These are phyloP conservation scores for Rhimphoctona megacephalus DNA, from an alignment of 2,888 invertebrate species.

Conservation along the genomic window DNA sequence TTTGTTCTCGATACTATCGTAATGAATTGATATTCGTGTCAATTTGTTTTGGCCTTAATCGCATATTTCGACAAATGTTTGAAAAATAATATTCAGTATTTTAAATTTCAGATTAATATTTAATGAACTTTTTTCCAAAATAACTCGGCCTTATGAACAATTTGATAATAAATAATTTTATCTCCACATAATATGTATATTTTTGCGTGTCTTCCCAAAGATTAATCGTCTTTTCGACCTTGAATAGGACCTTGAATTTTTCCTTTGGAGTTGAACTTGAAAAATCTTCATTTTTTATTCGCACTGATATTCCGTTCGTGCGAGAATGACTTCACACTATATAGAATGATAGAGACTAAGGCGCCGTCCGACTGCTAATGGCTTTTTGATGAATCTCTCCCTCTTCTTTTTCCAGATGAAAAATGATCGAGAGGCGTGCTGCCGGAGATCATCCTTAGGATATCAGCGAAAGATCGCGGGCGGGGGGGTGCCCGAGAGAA, in stretches of 20 bases:
- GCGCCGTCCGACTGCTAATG: slow-evolving; percentile 54
- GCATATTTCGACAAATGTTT: background rate
- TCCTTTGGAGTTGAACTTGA: background rate
- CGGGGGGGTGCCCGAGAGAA: background rate
- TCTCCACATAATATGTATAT: background rate
- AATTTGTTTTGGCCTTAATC: slow-evolving; percentile 13
- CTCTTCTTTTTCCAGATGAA: slow-evolving; percentile 65
- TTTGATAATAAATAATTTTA: background rate
- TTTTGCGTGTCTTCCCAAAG: background rate
- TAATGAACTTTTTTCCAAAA: background rate
- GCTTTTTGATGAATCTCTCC: slow-evolving; percentile 66
- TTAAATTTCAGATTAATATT: background rate
- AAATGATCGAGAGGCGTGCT: slow-evolving; percentile 67
- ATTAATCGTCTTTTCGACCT: background rate
- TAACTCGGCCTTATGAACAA: background rate
- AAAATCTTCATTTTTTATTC: slow-evolving; percentile 13
- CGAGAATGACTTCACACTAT: slow-evolving; percentile 11
- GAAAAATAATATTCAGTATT: too few species aligned
- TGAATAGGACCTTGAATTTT: background rate
- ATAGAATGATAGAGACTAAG: slow-evolving; percentile 28
- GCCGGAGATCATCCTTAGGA: slow-evolving; percentile 63
- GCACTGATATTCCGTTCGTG: slow-evolving; percentile 4
- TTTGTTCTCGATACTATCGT: background rate
- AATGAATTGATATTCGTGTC: background rate
- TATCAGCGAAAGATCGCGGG: slow-evolving; percentile 50